Evolutionary conservation across 2,113 vertebrate species (phyloP), one percentile per base, ranked within the genome.

Genomic region (Gallinago undulata): DNA sequence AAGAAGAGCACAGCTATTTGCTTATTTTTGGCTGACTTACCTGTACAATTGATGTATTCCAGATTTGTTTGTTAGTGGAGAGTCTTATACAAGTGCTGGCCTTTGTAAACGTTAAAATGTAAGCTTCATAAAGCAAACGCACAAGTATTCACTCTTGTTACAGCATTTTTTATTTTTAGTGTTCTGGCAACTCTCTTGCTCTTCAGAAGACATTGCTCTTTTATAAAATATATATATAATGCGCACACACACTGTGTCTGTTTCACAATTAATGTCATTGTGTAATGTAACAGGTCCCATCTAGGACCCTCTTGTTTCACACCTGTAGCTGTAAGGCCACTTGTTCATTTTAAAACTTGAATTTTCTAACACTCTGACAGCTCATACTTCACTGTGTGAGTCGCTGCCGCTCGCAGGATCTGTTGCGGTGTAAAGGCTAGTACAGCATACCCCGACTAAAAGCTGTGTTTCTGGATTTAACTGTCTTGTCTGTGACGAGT

Each of bases 61-160:
- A 90, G 94, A 92, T 95, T 69, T 97, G 96, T 96, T 97, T 98
- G 95, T 97, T 96, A 95, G 96, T 97, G 95, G 89, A 64, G 95
- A 96, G 93, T 97, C 97, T 96, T 93, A 27, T 89, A 89, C 93
- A 97, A 97, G 96, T 95, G 95, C 96, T 97, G 90, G 89, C 95
- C 78, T 97, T 90, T 98, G 96, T 98, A 96, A 97, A 91, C 90
- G 50, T 94, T 96, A 60, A 80, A 98, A 94, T 97, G 93, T 95
- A 96, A 96, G 89, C 95, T 96, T 97, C 97, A 97, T 98, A 98
- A 98, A 98, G 92, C 94, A 48, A 97, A 94, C 43, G 35, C 95
- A 97, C 92, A 93, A 97, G 89, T 67, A 76, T 64, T 93, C 94
- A 78, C 91, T 96, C 94, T 93, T 92, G 72, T 96, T 89, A 70